Evolutionary conservation across 2,113 vertebrate genomes (phyloP).

Genomic region (Mustela nigripes): DNA sequence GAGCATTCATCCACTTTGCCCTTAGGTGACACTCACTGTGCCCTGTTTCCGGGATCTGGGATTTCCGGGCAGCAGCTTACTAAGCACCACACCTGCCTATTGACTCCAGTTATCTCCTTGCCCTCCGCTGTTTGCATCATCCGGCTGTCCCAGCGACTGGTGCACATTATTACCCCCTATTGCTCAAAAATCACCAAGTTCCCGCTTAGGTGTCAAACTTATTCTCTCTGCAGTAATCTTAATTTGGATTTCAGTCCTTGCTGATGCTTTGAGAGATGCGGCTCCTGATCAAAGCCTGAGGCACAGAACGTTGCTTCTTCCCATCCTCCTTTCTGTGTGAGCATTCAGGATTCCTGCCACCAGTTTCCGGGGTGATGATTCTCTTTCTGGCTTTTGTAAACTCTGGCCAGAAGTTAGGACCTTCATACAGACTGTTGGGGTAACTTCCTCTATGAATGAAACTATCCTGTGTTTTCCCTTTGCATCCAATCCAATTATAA

Average conservation of each 20-base stretch:
- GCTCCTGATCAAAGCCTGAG: constrained; percentile 63
- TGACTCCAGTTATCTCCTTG: constrained; percentile 89
- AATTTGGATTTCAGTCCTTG: constrained; percentile 83
- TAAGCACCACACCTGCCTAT: constrained; percentile 84
- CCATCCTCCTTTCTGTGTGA: constrained; percentile 84
- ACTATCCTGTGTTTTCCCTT: constrained; percentile 81
- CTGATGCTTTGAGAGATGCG: constrained; percentile 82
- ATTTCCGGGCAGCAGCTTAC: too few relatives aligned
- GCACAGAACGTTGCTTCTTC: constrained; percentile 17
- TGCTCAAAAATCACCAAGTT: constrained; percentile 67
- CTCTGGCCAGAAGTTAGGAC: constrained; percentile 76
- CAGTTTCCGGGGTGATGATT: constrained; percentile 76
- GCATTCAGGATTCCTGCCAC: constrained; percentile 83
- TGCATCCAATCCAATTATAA: not conserved
- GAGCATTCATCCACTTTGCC: constrained; percentile 83
- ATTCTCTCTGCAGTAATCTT: constrained; percentile 59
- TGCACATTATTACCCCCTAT: constrained; percentile 88
- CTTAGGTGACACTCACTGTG: constrained; percentile 83
- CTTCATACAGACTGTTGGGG: constrained; percentile 76
- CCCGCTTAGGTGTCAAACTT: constrained; percentile 38
- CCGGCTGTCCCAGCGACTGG: constrained; percentile 83
- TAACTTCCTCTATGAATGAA: constrained; percentile 73
- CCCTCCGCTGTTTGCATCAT: constrained; percentile 85
- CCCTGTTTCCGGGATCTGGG: constrained; percentile 78
- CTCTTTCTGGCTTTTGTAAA: constrained; percentile 70